phyloP scores from a whole-genome alignment of 1,140 invertebrate species.

The Cylas formicarius region DNA sequence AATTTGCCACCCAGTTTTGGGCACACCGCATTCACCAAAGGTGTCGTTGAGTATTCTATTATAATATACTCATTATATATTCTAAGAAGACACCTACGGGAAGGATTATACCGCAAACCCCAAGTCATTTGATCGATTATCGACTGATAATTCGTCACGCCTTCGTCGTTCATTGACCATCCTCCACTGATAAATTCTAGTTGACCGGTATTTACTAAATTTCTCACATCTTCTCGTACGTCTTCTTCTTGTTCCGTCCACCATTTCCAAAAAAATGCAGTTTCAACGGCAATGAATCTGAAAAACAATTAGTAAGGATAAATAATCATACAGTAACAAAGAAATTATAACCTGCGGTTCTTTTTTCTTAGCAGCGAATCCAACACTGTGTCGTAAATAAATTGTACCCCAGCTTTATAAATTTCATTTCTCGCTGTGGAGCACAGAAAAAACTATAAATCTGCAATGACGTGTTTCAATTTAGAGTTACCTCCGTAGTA shows the following conservation, averaged over 20 bases:
- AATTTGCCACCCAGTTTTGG: conserved; percentile 85
- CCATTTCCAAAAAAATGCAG: conserved; percentile 91
- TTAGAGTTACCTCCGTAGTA: conserved; percentile 60
- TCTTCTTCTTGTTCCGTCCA: conserved; percentile 66
- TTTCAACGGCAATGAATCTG: conserved; percentile 71
- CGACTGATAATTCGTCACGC: conserved; percentile 83
- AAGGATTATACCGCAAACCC: conserved; percentile 60
- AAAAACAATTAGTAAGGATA: conserved; percentile 11
- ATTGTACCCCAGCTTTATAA: conserved; percentile 72
- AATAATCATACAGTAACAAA: no score
- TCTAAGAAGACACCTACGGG: no score
- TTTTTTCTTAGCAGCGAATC: conserved; percentile 66
- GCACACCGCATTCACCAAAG: conserved; percentile 75
- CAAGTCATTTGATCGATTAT: conserved; percentile 89
- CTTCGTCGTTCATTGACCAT: conserved; percentile 95
- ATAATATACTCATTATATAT: no score
- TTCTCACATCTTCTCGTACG: conserved; percentile 49
- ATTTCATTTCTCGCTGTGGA: conserved; percentile 53
- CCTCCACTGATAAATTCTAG: conserved; percentile 83
- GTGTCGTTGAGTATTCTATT: conserved; percentile 63
- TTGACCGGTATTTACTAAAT: conserved; percentile 63
- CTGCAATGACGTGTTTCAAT: no score
- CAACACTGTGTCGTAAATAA: conserved; percentile 83
- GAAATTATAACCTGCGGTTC: conserved; percentile 41
- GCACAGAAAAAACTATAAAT: background rate